Base-by-base conservation (phyloP, 2,888 invertebrate species). In the Zhengitettix transpicula region DNA sequence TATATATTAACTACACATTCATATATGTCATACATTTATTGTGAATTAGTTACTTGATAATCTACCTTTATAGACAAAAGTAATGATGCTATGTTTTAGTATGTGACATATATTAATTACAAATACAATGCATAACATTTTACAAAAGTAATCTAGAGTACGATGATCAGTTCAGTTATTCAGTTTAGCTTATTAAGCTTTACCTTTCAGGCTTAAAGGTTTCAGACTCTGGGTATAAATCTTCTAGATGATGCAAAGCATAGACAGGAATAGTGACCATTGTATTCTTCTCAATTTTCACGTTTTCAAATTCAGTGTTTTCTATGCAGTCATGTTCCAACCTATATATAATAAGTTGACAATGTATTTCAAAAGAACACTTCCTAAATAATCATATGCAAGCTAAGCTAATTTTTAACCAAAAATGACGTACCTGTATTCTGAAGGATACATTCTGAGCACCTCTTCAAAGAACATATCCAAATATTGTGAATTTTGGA, bases 391-490 rank as follows among this genome's bases (percentile, higher is more conserved):
- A 12, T n/a, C 17, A 9, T 17, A 40, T 28, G 28, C 28, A 28
- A 28, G 28, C 28, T 28, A 28, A 7, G 7, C 3, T 5, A 54
- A 54, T 54, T 54, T 14, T 54, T 54, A 28, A 28, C 28, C 28
- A 7, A 28, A 28, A 28, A 28, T 28, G 28, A 61, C 47, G 44
- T 63, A 65, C 65, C 65, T 59, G 58, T 62, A 65, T 58, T 65
- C 64, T 28, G 61, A 55, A 10, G 65, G 64, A 58, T 65, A 64
- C 41, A 64, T 51, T 9, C 65, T 63, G 10, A 62, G 52, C 8
- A 65, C 61, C 53, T 65, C 65, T 15, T 60, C 61, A 40, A 65
- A 28, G 57, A 65, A 64, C 63, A 62, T 63, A 42, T 65, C 64
- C 56, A 65, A 54, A 54, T 65, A 65, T 42, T 64, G 62, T 53